phyloP scores from a whole-genome alignment of 2,888 invertebrate genomes.

The Darwinula stevensoni region DNA sequence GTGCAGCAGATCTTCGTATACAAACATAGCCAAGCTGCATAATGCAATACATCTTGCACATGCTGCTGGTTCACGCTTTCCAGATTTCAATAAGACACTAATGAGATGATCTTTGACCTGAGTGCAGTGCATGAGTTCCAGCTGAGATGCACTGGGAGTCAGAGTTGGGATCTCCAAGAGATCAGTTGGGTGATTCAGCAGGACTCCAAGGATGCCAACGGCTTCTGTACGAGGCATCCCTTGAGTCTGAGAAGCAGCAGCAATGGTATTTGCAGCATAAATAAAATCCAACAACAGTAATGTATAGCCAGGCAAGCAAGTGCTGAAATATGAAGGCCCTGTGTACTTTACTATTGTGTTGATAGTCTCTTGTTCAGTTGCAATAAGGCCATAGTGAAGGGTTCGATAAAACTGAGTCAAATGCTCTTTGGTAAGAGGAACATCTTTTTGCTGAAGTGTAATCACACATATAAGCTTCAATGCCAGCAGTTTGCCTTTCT shows the following conservation, averaged over 20 bases:
- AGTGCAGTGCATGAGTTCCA: no score
- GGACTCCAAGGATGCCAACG: no score
- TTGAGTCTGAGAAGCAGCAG: constrained; percentile 37
- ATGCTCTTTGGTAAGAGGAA: constrained; percentile 33
- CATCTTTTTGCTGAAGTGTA: constrained; percentile 49
- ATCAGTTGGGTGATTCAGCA: no score
- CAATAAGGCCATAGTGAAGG: constrained; percentile 33
- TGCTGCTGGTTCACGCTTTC: constrained; percentile 59
- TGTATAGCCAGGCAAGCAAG: constrained; percentile 62
- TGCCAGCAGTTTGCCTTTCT: constrained; percentile 51
- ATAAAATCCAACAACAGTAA: constrained; percentile 61
- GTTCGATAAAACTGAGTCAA: constrained; percentile 60
- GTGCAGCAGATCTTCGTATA: constrained; percentile 31
- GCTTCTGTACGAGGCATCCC: background rate
- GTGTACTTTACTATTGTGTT: constrained; percentile 45
- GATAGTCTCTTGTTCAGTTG: constrained; percentile 29
- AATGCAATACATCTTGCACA: constrained; percentile 65
- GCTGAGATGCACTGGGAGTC: no score
- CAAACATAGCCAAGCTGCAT: constrained; percentile 45
- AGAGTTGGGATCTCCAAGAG: no score
- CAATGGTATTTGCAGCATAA: constrained; percentile 56
- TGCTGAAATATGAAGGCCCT: constrained; percentile 53
- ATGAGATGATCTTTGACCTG: constrained; percentile 46
- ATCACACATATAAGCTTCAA: constrained; percentile 48
- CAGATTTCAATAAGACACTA: constrained; percentile 54